A percentile compares a stretch with the other conserved stretches of the same genome.
These are phyloP conservation scores for Philhelius pedissequus DNA, from an alignment of 2,888 invertebrate species.

Conservation along the genomic window DNA sequence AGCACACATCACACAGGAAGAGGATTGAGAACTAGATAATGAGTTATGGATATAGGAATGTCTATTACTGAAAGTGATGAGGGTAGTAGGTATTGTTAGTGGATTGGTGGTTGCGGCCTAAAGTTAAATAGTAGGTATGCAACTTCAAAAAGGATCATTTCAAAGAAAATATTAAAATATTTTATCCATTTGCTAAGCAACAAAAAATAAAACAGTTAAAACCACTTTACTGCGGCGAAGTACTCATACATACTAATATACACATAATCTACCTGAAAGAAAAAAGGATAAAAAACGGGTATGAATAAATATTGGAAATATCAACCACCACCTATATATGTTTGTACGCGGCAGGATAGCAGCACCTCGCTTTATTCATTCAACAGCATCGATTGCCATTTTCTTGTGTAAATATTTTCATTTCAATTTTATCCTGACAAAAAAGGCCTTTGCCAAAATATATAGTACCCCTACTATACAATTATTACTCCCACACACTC, in stretches of 20 bases:
- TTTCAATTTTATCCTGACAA: slow-evolving; percentile 52
- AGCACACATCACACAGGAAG: neutral
- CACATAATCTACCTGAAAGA: neutral
- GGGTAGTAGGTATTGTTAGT: neutral
- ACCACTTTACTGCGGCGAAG: neutral
- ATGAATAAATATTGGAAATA: slow-evolving; percentile 30
- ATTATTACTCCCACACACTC: neutral
- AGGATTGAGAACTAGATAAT: slow-evolving; percentile 39
- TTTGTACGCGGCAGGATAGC: neutral
- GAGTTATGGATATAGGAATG: slow-evolving; percentile 29
- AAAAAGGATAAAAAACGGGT: neutral
- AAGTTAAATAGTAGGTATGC: neutral
- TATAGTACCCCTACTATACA: neutral
- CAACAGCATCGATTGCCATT: slow-evolving; percentile 11
- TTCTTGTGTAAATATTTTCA: slow-evolving; percentile 59
- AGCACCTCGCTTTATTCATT: slow-evolving; percentile 10
- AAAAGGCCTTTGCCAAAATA: slow-evolving; percentile 14
- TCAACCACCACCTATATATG: neutral
- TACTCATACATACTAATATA: neutral
- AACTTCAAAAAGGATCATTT: neutral
- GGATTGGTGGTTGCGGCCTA: neutral
- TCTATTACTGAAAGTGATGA: slow-evolving; percentile 33
- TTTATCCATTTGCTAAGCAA: slow-evolving; percentile 9
- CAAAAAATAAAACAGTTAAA: slow-evolving; percentile 5
- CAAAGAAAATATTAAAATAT: slow-evolving; percentile 5